Evolutionary conservation across 2,797 vertebrate species (phyloP).

Genomic region (Rhinophrynus dorsalis): DNA sequence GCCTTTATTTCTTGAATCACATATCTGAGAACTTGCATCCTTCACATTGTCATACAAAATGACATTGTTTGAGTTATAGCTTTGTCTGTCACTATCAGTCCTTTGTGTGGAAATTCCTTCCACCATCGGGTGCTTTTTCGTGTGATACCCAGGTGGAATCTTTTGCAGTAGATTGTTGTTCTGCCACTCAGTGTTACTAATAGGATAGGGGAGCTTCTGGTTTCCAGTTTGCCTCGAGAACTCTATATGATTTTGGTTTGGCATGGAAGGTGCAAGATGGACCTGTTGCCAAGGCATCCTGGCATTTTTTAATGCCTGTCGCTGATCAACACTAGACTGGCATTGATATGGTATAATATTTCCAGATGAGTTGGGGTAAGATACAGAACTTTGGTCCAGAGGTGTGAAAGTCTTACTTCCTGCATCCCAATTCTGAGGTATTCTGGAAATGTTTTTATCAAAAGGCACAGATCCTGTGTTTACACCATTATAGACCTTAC

Average conservation of each 20-base stretch:
- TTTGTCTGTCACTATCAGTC: constrained; percentile 70
- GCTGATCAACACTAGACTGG: constrained; percentile 78
- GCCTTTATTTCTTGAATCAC: constrained; percentile 78
- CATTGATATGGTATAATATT: constrained; percentile 77
- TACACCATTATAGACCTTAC: constrained; percentile 74
- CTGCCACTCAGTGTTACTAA: constrained; percentile 80
- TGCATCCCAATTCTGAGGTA: constrained; percentile 84
- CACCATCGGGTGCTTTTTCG: constrained; percentile 60
- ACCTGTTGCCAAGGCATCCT: constrained; percentile 85
- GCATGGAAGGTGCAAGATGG: constrained; percentile 67
- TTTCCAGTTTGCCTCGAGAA: constrained; percentile 76
- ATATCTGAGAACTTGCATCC: constrained; percentile 72
- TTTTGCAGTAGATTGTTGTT: constrained; percentile 75
- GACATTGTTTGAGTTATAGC: constrained; percentile 59
- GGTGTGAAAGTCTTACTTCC: constrained; percentile 74
- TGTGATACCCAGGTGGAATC: constrained; percentile 63
- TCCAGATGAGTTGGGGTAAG: constrained; percentile 72
- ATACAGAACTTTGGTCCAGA: constrained; percentile 73
- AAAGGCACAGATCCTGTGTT: constrained; percentile 71
- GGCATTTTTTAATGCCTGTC: constrained; percentile 73
- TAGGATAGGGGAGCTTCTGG: constrained; percentile 80
- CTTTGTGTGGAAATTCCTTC: constrained; percentile 74
- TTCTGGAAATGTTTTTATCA: constrained; percentile 74
- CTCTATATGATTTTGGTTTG: constrained; percentile 76
- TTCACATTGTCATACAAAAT: constrained; percentile 70